Conservation (phyloP, 2,113 vertebrate genomes). For the Lamprologus speciosus region DNA sequence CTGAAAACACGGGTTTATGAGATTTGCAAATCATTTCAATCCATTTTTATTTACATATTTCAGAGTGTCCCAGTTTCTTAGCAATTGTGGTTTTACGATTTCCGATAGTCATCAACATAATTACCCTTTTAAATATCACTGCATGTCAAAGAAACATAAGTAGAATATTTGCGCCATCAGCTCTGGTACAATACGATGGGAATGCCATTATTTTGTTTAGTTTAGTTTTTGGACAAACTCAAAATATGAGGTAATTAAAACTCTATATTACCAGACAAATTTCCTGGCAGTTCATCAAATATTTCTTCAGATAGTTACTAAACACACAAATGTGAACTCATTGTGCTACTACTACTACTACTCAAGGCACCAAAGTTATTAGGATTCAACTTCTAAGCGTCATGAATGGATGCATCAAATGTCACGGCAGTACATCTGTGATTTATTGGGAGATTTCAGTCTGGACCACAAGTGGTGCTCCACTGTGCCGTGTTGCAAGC, state of each 20-base stretch:
- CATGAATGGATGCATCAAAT: neutral
- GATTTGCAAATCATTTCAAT: neutral
- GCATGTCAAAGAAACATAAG: neutral
- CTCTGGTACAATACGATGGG: neutral
- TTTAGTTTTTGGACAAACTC: neutral
- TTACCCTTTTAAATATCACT: neutral
- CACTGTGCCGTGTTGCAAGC: neutral
- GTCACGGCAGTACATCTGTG: neutral
- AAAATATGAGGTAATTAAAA: neutral
- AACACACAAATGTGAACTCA: neutral
- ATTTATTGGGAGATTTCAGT: neutral
- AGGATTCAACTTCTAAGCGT: neutral
- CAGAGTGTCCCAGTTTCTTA: neutral
- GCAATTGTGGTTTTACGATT: neutral
- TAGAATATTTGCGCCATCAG: neutral
- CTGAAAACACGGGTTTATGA: neutral
- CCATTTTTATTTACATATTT: neutral
- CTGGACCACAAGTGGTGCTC: neutral
- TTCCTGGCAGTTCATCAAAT: neutral
- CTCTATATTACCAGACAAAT: neutral
- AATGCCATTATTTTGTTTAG: neutral
- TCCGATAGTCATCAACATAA: neutral
- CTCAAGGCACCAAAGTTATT: neutral
- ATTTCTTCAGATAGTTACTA: neutral
- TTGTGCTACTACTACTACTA: neutral